Evolutionary conservation across 2,797 vertebrate species (phyloP), one percentile per base, ranked within the genome.

Genomic region (Vireo griseus): DNA sequence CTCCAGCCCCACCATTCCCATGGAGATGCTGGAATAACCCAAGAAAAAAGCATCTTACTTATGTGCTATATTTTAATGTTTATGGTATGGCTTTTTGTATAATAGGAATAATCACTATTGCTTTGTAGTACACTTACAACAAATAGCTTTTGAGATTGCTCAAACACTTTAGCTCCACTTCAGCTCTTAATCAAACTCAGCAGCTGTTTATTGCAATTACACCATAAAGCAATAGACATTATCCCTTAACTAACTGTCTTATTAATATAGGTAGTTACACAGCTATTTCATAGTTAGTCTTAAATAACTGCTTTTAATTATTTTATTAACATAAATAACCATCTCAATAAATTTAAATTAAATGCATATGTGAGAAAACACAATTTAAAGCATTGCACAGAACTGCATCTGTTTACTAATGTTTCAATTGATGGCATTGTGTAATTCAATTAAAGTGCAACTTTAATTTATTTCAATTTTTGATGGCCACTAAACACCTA

Each of bases 191-290:
- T 97, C 97, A 97, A 97, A 97, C 96, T 96, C 95, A 97, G 97
- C 97, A 97, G 97, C 97, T 97, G 97, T 97, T 97, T 97, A 97
- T 96, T 96, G 97, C 95, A 97, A 97, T 97, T 97, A 97, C 93
- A 93, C 95, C 94, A 96, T 95, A 96, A 97, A 97, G 96, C 96
- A 97, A 95, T 45, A 97, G 96, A 97, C 96, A 97, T 97, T 97
- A 97, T 96, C 95, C 91, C 77, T 96, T 97, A 97, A 97, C 96
- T 97, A 97, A 97, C 97, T 96, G 96, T 97, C 97, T 97, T 97
- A 97, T 97, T 97, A 97, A 96, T 97, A 97, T 97, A 97, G 97
- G 97, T 97, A 97, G 97, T 97, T 97, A 97, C 94, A 94, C 84
- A 95, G 96, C 82, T 97, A 96, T 95, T 97, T 96, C 96, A 91